Evolutionary conservation across 2,797 vertebrate species (phyloP).

Genomic region (Neoniphon sammara): DNA sequence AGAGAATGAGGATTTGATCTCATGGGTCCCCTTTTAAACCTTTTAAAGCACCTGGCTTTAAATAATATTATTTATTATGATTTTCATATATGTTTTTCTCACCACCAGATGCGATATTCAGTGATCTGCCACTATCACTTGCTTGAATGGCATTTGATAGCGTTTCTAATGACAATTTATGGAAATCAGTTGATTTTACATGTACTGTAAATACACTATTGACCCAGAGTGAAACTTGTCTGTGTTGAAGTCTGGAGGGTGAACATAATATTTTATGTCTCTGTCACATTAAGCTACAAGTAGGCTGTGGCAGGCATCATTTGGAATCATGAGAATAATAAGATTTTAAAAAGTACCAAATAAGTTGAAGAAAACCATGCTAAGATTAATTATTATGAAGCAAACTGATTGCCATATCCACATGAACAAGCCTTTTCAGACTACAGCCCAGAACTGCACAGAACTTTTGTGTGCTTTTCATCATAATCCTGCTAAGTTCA

Average conservation of each 20-base stretch:
- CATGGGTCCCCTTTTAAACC: not conserved
- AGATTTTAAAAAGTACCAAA: constrained; percentile 60
- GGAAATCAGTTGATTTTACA: constrained; percentile 36
- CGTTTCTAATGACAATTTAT: constrained; percentile 11
- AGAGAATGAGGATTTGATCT: not conserved
- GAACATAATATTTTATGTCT: constrained; percentile 66
- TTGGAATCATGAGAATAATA: constrained; percentile 65
- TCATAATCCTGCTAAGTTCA: constrained; percentile 33
- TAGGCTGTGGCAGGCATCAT: constrained; percentile 54
- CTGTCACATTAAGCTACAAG: constrained; percentile 63
- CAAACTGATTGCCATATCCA: constrained; percentile 40
- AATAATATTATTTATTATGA: constrained; percentile 42
- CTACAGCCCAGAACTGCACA: constrained; percentile 42
- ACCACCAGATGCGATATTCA: constrained; percentile 24
- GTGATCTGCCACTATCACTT: constrained; percentile 31
- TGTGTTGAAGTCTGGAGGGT: constrained; percentile 61
- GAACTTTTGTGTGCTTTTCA: constrained; percentile 31
- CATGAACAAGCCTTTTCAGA: constrained; percentile 50
- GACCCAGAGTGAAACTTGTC: constrained; percentile 66
- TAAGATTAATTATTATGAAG: constrained; percentile 56
- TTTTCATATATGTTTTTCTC: constrained; percentile 60
- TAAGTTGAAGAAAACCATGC: constrained; percentile 48
- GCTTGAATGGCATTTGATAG: constrained; percentile 16
- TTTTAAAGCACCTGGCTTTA: not conserved
- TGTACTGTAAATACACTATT: constrained; percentile 68